Percentiles rank a stretch among this genome's conserved stretches.
Evolutionary conservation across 2,113 vertebrate species (phyloP).

Genomic region (Ptyas mucosa): DNA sequence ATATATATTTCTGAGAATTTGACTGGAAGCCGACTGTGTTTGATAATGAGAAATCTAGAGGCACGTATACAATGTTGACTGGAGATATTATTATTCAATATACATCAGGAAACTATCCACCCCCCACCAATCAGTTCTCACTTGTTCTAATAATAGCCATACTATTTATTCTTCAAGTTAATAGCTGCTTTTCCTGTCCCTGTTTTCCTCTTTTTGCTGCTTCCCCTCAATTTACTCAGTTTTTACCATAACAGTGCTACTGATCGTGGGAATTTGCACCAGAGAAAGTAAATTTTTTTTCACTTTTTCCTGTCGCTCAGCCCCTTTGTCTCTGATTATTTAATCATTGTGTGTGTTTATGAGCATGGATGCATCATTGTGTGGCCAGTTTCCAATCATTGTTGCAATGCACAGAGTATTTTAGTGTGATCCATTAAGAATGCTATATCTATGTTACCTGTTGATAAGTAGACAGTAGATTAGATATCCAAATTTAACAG

Average conservation of each 20-base stretch:
- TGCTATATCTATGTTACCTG: neutral
- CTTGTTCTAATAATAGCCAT: constrained; percentile 70
- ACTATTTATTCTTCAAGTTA: constrained; percentile 64
- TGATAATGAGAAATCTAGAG: neutral
- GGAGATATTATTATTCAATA: constrained; percentile 28
- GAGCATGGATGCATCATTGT: neutral
- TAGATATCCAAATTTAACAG: neutral
- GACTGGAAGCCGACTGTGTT: constrained; percentile 36
- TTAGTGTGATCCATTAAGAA: neutral
- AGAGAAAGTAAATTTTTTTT: constrained; percentile 19
- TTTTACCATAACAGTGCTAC: constrained; percentile 36
- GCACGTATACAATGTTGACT: constrained; percentile 8
- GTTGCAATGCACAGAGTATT: neutral
- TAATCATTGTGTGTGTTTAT: neutral
- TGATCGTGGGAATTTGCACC: constrained; percentile 45
- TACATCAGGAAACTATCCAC: constrained; percentile 18
- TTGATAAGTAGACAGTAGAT: neutral
- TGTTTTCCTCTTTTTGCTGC: constrained; percentile 48
- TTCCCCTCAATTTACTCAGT: constrained; percentile 49
- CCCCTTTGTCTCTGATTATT: constrained; percentile 19
- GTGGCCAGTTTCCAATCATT: neutral
- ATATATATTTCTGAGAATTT: neutral
- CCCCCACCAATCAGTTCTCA: constrained; percentile 37
- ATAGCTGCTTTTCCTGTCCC: constrained; percentile 61
- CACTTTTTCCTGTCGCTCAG: neutral